Evolutionary conservation across 2,888 invertebrate species (phyloP), one percentile per base, ranked within the genome.

Genomic region (Sarcophaga carnaria): DNA sequence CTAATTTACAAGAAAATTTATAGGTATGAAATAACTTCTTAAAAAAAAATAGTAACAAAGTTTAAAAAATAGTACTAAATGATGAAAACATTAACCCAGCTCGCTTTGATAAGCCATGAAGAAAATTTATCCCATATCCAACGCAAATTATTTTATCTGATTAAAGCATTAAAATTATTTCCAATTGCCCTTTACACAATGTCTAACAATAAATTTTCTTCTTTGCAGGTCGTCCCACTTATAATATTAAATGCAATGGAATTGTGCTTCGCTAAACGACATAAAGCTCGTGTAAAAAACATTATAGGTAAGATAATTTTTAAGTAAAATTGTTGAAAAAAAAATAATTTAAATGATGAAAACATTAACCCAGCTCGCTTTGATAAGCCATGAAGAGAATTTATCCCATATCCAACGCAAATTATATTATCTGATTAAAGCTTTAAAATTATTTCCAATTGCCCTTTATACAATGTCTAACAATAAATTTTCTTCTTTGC

Each of bases 21-120:
- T 37, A 37, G 37, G 37, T 37, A 37, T 37, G 37, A 37, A 10
- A 8, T 37, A 37, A 37, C 1, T 37, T 37, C 8, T 37, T 37
- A 37, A 37, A 86, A 37, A 86, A 54, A 78, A 37, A n/a, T 27
- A 47, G 0, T 60, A 47, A 17, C 14, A 20, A 75, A 47, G 0
- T 60, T 22, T 2, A 45, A 20, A 75, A 20, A 45, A 25, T 45
- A 22, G 3, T 17, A 45, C 25, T n/a, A 22, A 76, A 79, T 89
- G 89, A 90, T 90, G 90, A 90, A 85, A 89, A 85, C 71, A 6
- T 37, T 87, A 81, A 91, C 90, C 90, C 91, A 91, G 91, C 91
- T 91, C 91, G 90, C 91, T 91, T 90, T 89, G 91, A 91, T 80
- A 80, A 69, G 72, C 86, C 75, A 88, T 91, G 91, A 91, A 90